Evolutionary conservation across 2,888 invertebrate genomes (phyloP).

Genomic region (Ennomos quercinarius): DNA sequence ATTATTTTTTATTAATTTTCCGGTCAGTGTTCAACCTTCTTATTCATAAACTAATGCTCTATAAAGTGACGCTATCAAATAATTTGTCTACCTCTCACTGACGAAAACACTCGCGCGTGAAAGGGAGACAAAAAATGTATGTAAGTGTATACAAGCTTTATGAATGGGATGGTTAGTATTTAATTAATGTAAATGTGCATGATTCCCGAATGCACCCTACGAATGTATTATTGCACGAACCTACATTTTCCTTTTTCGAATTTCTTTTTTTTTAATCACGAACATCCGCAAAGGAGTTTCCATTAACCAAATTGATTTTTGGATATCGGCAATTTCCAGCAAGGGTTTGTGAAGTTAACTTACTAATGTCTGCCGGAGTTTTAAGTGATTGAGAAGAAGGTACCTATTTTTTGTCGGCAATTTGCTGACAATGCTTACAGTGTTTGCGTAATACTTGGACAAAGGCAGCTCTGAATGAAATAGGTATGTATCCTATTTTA

Average conservation of each 20-base stretch:
- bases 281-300: constrained; percentile 68
- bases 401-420: constrained; percentile 17
- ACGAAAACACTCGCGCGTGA: too few species aligned
- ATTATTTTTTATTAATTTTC: constrained; percentile 39
- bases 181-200: constrained; percentile 75
- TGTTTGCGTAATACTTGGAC: constrained; percentile 5
- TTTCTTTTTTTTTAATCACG: constrained; percentile 63
- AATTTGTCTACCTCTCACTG: too few species aligned
- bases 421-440: constrained; percentile 15
- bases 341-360: constrained; percentile 38
- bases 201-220: constrained; percentile 80
- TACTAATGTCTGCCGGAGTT: constrained; percentile 29
- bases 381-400: constrained; percentile 31
- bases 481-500: constrained; percentile 13
- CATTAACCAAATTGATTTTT: constrained; percentile 76
- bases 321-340: constrained; percentile 51
- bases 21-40: constrained; percentile 44
- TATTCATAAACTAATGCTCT: too few species aligned
- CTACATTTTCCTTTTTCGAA: constrained; percentile 60
- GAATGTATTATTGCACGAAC: constrained; percentile 78
- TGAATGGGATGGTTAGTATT: constrained; percentile 42
- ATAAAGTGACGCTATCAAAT: too few species aligned
- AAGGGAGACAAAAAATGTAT: too few species aligned
- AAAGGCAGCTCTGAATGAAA: neutral
- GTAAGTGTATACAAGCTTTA: too few species aligned